Conservation (phyloP, 1,140 invertebrate species). For the Trichonephila clavipes region DNA sequence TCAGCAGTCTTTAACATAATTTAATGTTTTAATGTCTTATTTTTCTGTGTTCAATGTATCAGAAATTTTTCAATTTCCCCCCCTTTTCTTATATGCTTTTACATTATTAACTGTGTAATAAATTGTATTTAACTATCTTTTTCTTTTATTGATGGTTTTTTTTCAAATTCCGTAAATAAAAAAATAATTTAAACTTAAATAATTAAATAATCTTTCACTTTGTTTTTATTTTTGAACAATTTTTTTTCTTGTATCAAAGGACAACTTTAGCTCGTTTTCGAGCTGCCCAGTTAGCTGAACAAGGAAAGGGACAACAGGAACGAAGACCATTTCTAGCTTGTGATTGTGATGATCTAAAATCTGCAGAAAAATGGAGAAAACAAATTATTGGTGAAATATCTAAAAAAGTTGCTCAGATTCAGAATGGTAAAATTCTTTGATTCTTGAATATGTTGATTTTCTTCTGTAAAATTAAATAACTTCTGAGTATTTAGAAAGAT, state of each 20-base stretch:
- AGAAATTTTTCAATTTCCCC: too few relatives aligned
- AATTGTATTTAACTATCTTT: too few relatives aligned
- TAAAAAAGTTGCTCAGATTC: conserved; percentile 99
- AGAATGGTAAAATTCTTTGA: conserved; percentile 88
- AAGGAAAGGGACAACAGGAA: conserved; percentile 86
- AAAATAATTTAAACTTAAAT: too few relatives aligned
- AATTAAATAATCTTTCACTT: too few relatives aligned
- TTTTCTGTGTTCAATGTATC: too few relatives aligned
- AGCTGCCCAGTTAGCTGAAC: conserved; percentile 93
- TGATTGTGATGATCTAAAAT: conserved; percentile 93
- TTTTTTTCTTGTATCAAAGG: conserved; percentile 83
- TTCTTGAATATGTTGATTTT: background rate
- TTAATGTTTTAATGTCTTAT: too few relatives aligned
- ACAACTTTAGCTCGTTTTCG: conserved; percentile 97
- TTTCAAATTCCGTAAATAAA: too few relatives aligned
- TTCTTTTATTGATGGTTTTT: too few relatives aligned
- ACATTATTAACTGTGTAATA: too few relatives aligned
- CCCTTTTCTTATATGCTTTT: too few relatives aligned
- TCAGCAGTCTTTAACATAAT: too few relatives aligned
- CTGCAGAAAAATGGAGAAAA: conserved; percentile 96
- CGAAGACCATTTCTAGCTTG: conserved; percentile 95
- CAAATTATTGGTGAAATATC: conserved; percentile 98
- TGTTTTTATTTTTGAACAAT: too few relatives aligned
- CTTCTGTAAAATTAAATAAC: conserved; percentile 10
- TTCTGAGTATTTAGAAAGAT: background rate